Percentiles rank a stretch among this genome's conserved stretches.
These are phyloP conservation scores for Trinectes maculatus DNA, from an alignment of 2,113 vertebrate species.

Conservation along the genomic window DNA sequence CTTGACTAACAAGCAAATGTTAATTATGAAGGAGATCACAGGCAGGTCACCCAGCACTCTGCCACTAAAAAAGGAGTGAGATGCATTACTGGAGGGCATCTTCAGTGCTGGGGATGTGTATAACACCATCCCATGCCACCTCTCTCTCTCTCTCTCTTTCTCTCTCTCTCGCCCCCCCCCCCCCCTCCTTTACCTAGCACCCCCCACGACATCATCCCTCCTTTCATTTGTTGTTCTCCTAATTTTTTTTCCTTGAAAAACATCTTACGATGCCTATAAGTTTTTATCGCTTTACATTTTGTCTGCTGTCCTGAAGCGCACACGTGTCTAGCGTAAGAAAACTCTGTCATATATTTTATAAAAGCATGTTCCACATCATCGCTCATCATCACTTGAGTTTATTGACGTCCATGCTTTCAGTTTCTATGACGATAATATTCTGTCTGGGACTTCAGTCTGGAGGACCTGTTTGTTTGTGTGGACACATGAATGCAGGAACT, in stretches of 20 bases:
- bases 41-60: constrained; percentile 92
- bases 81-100: constrained; percentile 91
- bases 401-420: no score
- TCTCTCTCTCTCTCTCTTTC: constrained; percentile 5
- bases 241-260: constrained; percentile 9
- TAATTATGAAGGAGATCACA: constrained; percentile 97
- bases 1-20: constrained; percentile 97
- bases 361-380: no score
- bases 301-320: background rate
- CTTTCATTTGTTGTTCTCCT: constrained; percentile 31
- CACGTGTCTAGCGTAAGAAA: no score
- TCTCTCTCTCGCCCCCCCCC: background rate
- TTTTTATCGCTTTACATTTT: constrained; percentile 32
- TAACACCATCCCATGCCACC: constrained; percentile 41
- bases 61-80: constrained; percentile 89
- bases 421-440: no score
- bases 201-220: background rate
- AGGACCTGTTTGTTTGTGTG: background rate
- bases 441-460: background rate
- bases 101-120: constrained; percentile 83
- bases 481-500: no score
- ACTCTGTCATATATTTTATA: no score
- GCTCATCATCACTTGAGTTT: no score
- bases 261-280: background rate
- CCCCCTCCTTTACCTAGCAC: constrained; percentile 1